Base-by-base conservation (phyloP, 2,797 vertebrate species). In the Brachyalestes nurse region DNA sequence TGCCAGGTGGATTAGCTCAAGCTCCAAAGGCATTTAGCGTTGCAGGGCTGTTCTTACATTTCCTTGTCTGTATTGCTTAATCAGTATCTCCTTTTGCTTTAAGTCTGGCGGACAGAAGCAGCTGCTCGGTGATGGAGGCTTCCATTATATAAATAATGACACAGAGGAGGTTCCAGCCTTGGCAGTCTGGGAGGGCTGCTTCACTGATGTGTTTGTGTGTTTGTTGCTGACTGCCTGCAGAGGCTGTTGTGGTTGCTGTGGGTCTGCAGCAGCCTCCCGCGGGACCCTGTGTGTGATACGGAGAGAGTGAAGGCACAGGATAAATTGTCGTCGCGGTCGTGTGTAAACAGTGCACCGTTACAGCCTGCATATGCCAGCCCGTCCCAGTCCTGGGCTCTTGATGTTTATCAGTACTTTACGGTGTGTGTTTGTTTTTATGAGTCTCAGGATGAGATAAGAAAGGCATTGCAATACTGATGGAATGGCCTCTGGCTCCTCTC, bases 1-100 rank as follows among this genome's bases (percentile, higher is more conserved):
- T 90, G 86, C 90, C 90, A 90, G 80, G 85, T 86, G 90, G 90
- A 91, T 93, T 91, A 92, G 88, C 77, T 61, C 91, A 92, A 93
- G 91, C 91, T 89, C 90, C 88, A 89, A 91, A 75, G 55, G 51
- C 53, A 28, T 69, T 60, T n/a, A 75, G 79, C 53, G 9, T 45
- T 14, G 55, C 55, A 14, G 16, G 62, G 53, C 42, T 61, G 53
- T 16, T 28, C 69, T 71, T 45, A 40, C 47, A 7, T 34, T 71
- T 53, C 49, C 67, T 55, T 47, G 49, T 74, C 61, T 47, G 69
- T 21, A 21, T 57, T 66, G 61, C 65, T 79, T 34, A 42, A 40
- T 80, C 61, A 65, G 53, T 65, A 40, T 64, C 49, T 51, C 21
- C 57, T 53, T 79, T 72, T 64, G 19, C 57, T 40, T 49, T 72